A percentile compares a stretch with the other conserved stretches of the same genome.
These are phyloP conservation scores for Brachionus asplanchnoidis DNA, from an alignment of 1,140 invertebrate species.

Conservation along the genomic window DNA sequence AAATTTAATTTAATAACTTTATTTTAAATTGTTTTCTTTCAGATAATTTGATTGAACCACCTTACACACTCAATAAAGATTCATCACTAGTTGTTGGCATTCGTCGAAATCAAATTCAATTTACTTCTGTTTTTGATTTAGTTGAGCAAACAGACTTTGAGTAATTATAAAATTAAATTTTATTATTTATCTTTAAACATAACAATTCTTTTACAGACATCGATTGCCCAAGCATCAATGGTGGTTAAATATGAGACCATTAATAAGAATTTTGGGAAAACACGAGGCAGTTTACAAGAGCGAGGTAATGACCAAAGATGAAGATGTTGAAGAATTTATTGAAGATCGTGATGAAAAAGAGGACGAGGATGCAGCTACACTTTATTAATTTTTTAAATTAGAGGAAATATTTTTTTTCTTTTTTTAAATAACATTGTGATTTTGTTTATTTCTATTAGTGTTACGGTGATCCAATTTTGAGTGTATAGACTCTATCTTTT, in stretches of 20 bases:
- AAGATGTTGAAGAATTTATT: neutral
- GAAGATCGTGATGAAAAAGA: constrained; percentile 28
- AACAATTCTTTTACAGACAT: constrained; percentile 63
- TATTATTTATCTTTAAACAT: neutral
- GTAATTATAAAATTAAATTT: constrained; percentile 45
- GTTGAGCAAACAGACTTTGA: constrained; percentile 82
- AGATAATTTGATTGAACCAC: neutral
- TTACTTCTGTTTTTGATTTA: constrained; percentile 80
- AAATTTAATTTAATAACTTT: neutral
- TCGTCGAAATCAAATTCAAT: constrained; percentile 77
- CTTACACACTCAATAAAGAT: neutral
- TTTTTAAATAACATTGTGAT: neutral
- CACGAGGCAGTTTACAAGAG: constrained; percentile 78
- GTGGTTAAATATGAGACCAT: constrained; percentile 93
- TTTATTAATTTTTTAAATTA: neutral
- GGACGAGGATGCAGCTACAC: neutral
- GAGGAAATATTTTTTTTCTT: neutral
- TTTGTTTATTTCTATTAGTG: neutral
- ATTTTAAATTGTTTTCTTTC: neutral
- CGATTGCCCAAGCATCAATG: constrained; percentile 87
- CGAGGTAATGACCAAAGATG: constrained; percentile 20
- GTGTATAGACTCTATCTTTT: neutral
- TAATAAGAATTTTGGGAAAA: constrained; percentile 92
- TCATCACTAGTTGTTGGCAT: constrained; percentile 63
- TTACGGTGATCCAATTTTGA: neutral